Conservation (phyloP, 2,113 vertebrate genomes). For the Amazona vittata region DNA sequence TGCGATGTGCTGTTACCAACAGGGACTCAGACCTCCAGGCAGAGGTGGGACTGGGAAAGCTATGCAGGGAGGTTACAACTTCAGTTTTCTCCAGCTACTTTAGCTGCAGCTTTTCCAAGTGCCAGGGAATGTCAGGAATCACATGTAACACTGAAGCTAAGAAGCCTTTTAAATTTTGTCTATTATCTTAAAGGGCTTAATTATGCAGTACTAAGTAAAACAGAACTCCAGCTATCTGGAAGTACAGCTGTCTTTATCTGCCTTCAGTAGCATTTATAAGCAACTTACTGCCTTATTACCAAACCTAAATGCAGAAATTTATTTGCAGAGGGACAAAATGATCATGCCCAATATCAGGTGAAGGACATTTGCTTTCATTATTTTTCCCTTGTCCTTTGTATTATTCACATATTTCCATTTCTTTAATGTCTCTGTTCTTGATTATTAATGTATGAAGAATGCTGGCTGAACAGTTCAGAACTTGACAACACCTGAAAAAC, state of each 20-base stretch:
- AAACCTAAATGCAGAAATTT: conserved; percentile 9
- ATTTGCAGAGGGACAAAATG: conserved; percentile 35
- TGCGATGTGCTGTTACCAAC: not conserved
- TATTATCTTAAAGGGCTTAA: not conserved
- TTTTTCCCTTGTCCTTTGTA: conserved; percentile 60
- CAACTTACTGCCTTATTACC: conserved; percentile 11
- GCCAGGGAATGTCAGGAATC: not conserved
- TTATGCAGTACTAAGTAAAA: not conserved
- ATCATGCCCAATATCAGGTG: conserved; percentile 45
- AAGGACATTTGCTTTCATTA: conserved; percentile 48
- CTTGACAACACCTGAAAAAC: conserved; percentile 58
- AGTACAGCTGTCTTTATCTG: conserved; percentile 6
- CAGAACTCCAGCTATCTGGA: not conserved
- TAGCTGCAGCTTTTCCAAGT: not conserved
- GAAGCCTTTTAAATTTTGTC: not conserved
- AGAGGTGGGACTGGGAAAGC: not conserved
- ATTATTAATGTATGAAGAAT: conserved; percentile 67
- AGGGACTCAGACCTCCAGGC: not conserved
- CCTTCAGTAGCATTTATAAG: not conserved
- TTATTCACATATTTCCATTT: conserved; percentile 65
- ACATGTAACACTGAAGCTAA: not conserved
- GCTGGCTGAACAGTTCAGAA: conserved; percentile 61
- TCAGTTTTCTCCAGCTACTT: not conserved
- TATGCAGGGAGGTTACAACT: not conserved
- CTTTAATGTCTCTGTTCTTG: conserved; percentile 57